Evolutionary conservation across 2,113 vertebrate species (phyloP).

Genomic region (Grammomys surdaster): DNA sequence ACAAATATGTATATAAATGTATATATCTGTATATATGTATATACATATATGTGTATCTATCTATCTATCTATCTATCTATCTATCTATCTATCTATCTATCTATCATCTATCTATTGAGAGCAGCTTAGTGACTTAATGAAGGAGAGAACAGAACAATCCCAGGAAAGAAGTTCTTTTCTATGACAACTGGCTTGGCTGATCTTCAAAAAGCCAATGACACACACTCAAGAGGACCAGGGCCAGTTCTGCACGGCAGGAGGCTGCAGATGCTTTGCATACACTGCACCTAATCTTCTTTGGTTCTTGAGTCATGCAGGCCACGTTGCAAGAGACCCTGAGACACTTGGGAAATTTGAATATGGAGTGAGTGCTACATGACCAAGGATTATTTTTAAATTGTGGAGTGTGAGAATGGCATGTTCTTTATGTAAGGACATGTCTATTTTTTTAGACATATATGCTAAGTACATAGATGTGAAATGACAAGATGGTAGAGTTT

Average conservation of each 20-base stretch:
- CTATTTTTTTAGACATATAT: constrained; percentile 26
- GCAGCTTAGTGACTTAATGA: not conserved
- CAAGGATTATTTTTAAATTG: constrained; percentile 46
- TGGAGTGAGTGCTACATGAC: not conserved
- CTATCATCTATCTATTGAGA: too few species aligned
- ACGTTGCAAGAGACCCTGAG: not conserved
- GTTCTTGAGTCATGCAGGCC: not conserved
- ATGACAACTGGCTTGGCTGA: not conserved
- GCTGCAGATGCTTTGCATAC: too few species aligned
- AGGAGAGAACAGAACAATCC: not conserved
- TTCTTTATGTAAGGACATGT: constrained; percentile 23
- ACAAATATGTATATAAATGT: too few species aligned
- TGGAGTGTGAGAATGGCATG: constrained; percentile 1
- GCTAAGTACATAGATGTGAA: constrained; percentile 24
- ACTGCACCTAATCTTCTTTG: not conserved
- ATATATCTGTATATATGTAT: too few species aligned
- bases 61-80: too few species aligned
- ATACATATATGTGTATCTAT: too few species aligned
- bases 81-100: too few species aligned
- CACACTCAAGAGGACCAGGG: too few species aligned
- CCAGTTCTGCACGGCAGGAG: not conserved
- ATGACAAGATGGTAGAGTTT: constrained; percentile 17
- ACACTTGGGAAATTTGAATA: not conserved
- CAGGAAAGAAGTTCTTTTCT: not conserved
- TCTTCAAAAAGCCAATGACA: not conserved